Base-by-base conservation (phyloP, 2,888 invertebrate species). In the Cataglyphis albicans region DNA sequence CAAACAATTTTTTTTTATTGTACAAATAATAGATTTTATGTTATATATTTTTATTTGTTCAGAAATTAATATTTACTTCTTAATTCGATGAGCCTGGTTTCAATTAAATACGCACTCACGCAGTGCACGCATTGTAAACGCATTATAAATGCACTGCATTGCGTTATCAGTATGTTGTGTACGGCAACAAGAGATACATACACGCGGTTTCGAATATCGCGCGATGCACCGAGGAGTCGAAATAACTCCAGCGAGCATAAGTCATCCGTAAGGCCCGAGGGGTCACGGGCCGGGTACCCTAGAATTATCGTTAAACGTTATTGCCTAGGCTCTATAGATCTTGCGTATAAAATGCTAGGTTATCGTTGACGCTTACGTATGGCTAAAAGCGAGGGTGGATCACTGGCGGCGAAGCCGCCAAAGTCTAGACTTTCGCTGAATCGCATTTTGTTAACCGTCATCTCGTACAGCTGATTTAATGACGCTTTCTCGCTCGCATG, bases 271-370 rank as follows among this genome's bases (percentile, higher is more conserved):
- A 87, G 87, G 92, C 92, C 92, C 78, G 87, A 90, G 92, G 93
- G 91, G 80, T 85, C 87, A 84, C 86, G 63, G 35, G 86, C 87
- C 82, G 85, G 88, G 88, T 91, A 94, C 94, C 94, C 94, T 94
- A 94, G 93, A 93, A 94, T 94, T 94, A 94, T 94, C 92, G 93
- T 92, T 94, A 94, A 94, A 93, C 93, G 93, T 93, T 94, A 94
- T 93, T 94, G 94, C 94, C 94, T 94, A 94, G 94, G 92, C 87
- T 93, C 94, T 91, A 94, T 94, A 94, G 94, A 94, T 94, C 94
- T 94, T 93, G 92, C 91, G 92, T 93, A 94, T 94, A 93, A 94
- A 94, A 94, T 94, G 89, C 93, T 94, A 93, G 94, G 94, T 94
- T 94, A 93, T 91, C 91, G 84, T 84, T 88, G 80, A 83, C 88